phyloP scores from a whole-genome alignment of 1,140 invertebrate genomes.

The Drosophila tropicalis region DNA sequence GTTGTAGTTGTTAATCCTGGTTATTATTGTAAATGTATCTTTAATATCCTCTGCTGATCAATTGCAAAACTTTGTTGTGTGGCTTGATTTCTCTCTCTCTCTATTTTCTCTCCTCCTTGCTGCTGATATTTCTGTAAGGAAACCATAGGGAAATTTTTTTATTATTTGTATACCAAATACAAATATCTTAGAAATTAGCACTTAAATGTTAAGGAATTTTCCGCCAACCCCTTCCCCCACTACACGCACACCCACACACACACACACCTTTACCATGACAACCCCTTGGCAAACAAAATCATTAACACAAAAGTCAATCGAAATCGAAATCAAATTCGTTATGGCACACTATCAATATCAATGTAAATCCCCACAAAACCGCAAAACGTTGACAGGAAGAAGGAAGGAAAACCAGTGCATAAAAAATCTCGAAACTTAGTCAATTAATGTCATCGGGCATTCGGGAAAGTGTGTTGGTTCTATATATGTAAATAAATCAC shows the following conservation, averaged over 20 bases:
- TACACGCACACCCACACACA: neutral
- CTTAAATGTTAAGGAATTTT: slow-evolving; percentile 19
- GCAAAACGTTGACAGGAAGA: neutral
- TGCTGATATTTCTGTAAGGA: slow-evolving; percentile 5
- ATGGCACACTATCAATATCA: slow-evolving; percentile 2
- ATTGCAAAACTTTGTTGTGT: slow-evolving; percentile 36
- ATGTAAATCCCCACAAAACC: neutral
- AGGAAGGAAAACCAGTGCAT: neutral
- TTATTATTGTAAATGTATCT: slow-evolving; percentile 23
- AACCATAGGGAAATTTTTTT: neutral
- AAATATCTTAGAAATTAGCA: slow-evolving; percentile 11
- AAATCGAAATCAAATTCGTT: slow-evolving; percentile 33
- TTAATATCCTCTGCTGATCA: slow-evolving; percentile 12
- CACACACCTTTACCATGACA: slow-evolving; percentile 32
- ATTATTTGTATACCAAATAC: neutral
- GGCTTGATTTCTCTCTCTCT: slow-evolving; percentile 29
- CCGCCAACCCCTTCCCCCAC: neutral
- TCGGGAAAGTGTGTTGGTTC: neutral
- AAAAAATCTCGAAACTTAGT: neutral
- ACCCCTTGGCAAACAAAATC: slow-evolving; percentile 47
- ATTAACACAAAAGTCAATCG: slow-evolving; percentile 47
- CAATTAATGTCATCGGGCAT: slow-evolving; percentile 28
- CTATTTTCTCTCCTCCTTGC: neutral
- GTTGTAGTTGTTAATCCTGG: slow-evolving; percentile 5
- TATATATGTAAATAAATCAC: slow-evolving; percentile 47